These are phyloP conservation scores for Dolichoris vasculosae DNA, from an alignment of 1,140 invertebrate genomes.

Conservation along the genomic window DNA sequence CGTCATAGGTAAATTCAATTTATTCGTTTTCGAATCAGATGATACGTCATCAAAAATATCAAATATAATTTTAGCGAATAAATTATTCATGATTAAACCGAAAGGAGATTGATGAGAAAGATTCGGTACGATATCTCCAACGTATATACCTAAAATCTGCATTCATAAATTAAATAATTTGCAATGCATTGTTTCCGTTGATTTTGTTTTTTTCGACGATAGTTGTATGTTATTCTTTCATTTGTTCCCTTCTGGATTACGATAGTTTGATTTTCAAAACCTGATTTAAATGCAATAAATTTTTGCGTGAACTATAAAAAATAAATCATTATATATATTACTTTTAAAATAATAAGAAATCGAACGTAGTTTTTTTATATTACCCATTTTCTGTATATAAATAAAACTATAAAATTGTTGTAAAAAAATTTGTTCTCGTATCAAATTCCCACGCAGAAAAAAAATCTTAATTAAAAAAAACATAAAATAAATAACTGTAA, in stretches of 20 bases:
- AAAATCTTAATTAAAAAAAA: no score
- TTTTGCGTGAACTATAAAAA: not conserved
- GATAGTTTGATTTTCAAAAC: not conserved
- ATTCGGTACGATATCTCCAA: not conserved
- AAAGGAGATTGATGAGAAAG: slow-evolving; percentile 1
- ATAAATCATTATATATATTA: not conserved
- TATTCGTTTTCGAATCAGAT: not conserved
- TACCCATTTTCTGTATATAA: no score
- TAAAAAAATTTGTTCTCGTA: no score
- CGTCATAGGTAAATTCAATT: not conserved
- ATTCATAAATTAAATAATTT: slow-evolving; percentile 39
- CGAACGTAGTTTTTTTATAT: no score
- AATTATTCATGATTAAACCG: slow-evolving; percentile 23
- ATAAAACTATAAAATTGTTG: no score
- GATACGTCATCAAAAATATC: not conserved
- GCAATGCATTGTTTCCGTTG: slow-evolving; percentile 28
- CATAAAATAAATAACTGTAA: no score
- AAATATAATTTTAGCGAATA: slow-evolving; percentile 20
- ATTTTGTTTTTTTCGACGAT: not conserved
- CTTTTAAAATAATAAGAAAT: no score
- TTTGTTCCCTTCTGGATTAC: not conserved
- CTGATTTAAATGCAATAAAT: not conserved
- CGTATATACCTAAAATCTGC: slow-evolving; percentile 4
- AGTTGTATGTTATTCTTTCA: not conserved
- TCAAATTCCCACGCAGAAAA: no score